These are phyloP conservation scores for Solenopsis invicta DNA, from an alignment of 1,140 invertebrate genomes.

Conservation along the genomic window DNA sequence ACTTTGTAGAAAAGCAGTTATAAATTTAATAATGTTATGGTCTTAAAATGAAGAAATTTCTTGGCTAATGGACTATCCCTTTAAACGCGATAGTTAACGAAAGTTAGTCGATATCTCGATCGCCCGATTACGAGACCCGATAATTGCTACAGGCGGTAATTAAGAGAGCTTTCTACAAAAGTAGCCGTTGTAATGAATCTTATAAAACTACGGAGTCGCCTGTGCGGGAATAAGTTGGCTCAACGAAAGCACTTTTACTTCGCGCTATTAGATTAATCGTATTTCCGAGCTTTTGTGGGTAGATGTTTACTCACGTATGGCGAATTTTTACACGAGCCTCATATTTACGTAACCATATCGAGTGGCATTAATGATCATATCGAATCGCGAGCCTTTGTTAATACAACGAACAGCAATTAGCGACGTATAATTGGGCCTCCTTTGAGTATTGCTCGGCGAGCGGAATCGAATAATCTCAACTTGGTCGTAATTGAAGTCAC, in stretches of 20 bases:
- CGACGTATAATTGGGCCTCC: background rate
- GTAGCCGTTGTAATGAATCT: constrained; percentile 59
- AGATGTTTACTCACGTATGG: constrained; percentile 8
- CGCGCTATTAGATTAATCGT: constrained; percentile 43
- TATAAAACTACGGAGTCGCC: constrained; percentile 47
- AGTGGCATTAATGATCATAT: constrained; percentile 4
- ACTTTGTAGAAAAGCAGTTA: constrained; percentile 1
- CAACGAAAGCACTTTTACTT: constrained; percentile 27
- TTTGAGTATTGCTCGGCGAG: constrained; percentile 4
- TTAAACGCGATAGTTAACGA: constrained; percentile 54
- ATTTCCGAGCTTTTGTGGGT: constrained; percentile 11
- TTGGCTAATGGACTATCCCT: constrained; percentile 30
- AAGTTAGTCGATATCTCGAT: constrained; percentile 59
- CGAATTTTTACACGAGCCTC: constrained; percentile 3
- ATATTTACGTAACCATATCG: background rate
- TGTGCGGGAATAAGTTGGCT: constrained; percentile 18
- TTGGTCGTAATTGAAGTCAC: constrained; percentile 40
- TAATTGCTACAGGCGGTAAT: constrained; percentile 55
- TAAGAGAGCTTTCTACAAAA: constrained; percentile 60
- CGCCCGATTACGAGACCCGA: constrained; percentile 45
- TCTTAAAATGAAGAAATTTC: constrained; percentile 36
- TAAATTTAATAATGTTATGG: background rate
- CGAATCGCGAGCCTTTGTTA: constrained; percentile 7
- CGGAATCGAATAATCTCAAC: constrained; percentile 52
- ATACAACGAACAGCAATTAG: constrained; percentile 15